Evolutionary conservation across 2,113 vertebrate genomes (phyloP).

Genomic region (Crotalus tigris): DNA sequence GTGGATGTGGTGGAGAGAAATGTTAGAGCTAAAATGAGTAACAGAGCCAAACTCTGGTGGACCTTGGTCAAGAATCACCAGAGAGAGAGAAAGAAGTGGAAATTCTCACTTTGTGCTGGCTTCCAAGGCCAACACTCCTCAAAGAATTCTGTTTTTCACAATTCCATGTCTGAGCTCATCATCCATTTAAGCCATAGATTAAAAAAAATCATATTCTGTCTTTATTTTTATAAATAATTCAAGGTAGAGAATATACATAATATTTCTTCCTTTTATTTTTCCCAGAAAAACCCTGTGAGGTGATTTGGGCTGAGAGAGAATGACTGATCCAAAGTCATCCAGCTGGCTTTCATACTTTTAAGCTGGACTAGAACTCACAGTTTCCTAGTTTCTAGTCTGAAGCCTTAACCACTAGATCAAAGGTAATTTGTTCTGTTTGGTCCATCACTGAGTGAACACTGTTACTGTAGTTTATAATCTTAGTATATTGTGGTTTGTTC

Average conservation of each 20-base stretch:
- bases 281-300: not conserved
- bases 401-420: not conserved
- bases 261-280: not conserved
- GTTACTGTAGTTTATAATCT: not conserved
- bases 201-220: not conserved
- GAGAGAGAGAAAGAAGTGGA: not conserved
- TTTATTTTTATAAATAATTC: not conserved
- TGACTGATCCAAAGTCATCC: not conserved
- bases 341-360: not conserved
- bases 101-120: not conserved
- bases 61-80: not conserved
- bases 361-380: not conserved
- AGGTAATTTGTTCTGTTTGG: not conserved
- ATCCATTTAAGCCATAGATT: not conserved
- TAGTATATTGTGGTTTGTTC: not conserved
- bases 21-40: not conserved
- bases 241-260: not conserved
- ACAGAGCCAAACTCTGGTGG: not conserved
- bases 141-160: not conserved
- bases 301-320: not conserved
- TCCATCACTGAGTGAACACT: not conserved
- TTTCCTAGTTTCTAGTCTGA: not conserved
- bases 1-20: not conserved
- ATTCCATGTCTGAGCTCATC: not conserved
- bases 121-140: not conserved